Percentiles rank a stretch among this genome's conserved stretches.
Conservation (phyloP, 2,113 vertebrate species). For the Rostratula benghalensis region DNA sequence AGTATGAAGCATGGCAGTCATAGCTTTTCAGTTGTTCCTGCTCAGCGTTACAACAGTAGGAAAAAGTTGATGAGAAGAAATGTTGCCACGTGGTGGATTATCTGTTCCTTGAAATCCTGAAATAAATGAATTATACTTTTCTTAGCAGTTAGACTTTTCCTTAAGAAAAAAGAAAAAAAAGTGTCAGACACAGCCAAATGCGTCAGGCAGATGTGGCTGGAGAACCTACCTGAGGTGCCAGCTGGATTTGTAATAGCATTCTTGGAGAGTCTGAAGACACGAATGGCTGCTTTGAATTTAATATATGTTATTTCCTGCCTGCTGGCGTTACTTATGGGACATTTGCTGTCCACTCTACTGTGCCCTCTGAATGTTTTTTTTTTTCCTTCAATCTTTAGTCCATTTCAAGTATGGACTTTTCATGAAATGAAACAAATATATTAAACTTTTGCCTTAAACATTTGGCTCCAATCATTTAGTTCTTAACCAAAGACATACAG, state of each 20-base stretch:
- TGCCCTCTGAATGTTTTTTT: neutral
- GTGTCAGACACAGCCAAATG: constrained; percentile 61
- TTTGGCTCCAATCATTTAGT: constrained; percentile 13
- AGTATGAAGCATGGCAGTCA: neutral
- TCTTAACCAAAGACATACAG: constrained; percentile 37
- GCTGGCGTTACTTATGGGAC: constrained; percentile 1
- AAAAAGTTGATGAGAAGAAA: constrained; percentile 39
- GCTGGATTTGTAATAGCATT: constrained; percentile 72
- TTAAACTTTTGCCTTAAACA: constrained; percentile 14
- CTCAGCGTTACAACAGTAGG: constrained; percentile 10
- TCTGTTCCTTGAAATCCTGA: constrained; percentile 58
- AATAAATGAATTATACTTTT: constrained; percentile 63
- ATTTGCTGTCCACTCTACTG: constrained; percentile 37
- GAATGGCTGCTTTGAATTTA: constrained; percentile 70
- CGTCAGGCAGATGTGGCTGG: constrained; percentile 74
- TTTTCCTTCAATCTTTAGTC: neutral
- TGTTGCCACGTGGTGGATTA: constrained; percentile 61
- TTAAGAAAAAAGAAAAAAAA: neutral
- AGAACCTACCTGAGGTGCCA: constrained; percentile 72
- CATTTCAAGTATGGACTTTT: neutral
- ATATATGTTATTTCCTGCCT: constrained; percentile 71
- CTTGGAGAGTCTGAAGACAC: constrained; percentile 62
- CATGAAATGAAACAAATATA: constrained; percentile 16
- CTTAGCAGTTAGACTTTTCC: constrained; percentile 34
- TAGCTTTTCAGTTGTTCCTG: neutral